Base-by-base conservation (phyloP, 2,888 invertebrate genomes). In the Oligia fasciuncula region DNA sequence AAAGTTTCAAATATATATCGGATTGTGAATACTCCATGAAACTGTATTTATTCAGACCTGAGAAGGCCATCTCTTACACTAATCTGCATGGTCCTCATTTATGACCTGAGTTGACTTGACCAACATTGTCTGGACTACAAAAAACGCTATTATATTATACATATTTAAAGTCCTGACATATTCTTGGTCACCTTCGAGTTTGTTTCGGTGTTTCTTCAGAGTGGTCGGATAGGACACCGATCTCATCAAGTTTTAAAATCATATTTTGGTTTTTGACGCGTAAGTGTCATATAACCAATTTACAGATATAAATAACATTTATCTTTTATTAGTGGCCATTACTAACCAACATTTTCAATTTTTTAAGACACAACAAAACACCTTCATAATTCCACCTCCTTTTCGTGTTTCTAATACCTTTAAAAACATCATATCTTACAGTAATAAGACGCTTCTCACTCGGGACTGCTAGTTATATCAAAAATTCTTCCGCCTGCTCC, bases 391-490 rank as follows among this genome's bases (percentile, higher is more conserved):
- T 73, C 6, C 9, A 0, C 19, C 14, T 14, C 14, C 13, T 65
- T 69, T 66, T 49, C 49, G 57, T 75, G 54, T 14, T 35, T 19
- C 5, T 63, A 73, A 49, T 60, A 75, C 66, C 69, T 69, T 66
- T 75, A 81, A 80, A 84, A 80, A 65, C 66, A 84, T 77, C 66
- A 76, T 78, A 72, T 79, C 79, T 83, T 83, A 67, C 77, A 65
- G 43, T 83, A 84, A 86, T 71, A 80, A 81, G 80, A 63, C 62
- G 17, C 73, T 75, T 14, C 66, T 81, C 63, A 57, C 86, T 76
- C 40, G 87, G 79, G 86, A 87, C 49, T 17, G 67, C 67, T 80
- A 80, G 86, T 82, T 85, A 86, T 83, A 85, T 81, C 71, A 80
- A 81, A 46, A 83, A 87, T 83, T 82, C 84, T 76, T 84, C 70